Evolutionary conservation across 2,888 invertebrate genomes (phyloP).

Genomic region (Helobdella robusta): DNA sequence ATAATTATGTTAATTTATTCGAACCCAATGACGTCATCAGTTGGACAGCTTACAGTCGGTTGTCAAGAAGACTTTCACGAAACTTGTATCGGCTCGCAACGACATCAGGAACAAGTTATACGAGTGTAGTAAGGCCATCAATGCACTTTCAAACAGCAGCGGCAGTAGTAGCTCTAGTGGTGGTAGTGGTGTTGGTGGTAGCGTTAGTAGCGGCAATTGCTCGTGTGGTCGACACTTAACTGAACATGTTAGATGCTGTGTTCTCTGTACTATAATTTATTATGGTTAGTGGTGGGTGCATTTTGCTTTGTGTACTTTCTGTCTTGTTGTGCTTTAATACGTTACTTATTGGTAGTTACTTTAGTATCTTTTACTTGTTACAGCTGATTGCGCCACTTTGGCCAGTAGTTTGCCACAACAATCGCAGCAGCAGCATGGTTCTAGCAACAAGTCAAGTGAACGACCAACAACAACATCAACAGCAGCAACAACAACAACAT

Average conservation of each 20-base stretch:
- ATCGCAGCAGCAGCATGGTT: neutral
- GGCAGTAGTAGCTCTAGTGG: too few relatives aligned
- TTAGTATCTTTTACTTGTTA: too few relatives aligned
- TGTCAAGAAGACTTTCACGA: constrained; percentile 19
- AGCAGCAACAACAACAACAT: neutral
- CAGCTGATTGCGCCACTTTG: constrained; percentile 12
- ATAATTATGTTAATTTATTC: too few relatives aligned
- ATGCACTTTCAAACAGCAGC: too few relatives aligned
- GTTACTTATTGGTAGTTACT: too few relatives aligned
- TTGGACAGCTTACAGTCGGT: constrained; percentile 21
- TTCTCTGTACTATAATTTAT: constrained; percentile 23
- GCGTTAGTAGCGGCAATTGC: neutral
- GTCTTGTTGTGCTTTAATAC: neutral
- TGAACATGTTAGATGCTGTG: constrained; percentile 17
- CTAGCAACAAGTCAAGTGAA: too few relatives aligned
- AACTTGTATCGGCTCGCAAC: constrained; percentile 12
- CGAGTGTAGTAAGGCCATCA: constrained; percentile 12
- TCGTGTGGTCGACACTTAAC: constrained; percentile 17
- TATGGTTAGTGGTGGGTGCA: neutral
- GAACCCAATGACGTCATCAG: too few relatives aligned
- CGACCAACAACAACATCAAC: constrained; percentile 3
- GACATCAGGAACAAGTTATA: constrained; percentile 15
- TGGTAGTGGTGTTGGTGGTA: too few relatives aligned
- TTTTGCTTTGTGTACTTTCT: neutral
- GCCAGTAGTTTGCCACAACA: neutral